Evolutionary conservation across 37 sponge, comb jelly and placozoan genomes (phyloP).

Genomic region (Mnemiopsis leidyi): DNA sequence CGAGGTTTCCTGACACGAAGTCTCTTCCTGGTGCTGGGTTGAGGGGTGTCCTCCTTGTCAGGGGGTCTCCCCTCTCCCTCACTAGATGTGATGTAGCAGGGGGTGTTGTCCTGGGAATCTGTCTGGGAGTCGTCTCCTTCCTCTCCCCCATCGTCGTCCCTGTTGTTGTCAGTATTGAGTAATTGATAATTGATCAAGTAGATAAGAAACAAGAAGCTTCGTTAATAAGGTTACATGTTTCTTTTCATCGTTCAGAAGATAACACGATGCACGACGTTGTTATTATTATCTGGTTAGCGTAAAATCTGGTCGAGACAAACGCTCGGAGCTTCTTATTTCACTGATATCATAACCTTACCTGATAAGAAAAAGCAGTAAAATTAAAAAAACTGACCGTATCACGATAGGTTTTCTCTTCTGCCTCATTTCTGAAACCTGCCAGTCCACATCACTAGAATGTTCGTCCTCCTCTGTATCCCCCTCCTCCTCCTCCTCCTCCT

Average conservation of each 20-base stretch:
- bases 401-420: background rate
- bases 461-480: background rate
- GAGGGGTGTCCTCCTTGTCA: background rate
- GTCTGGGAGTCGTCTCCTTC: background rate
- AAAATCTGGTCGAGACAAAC: too few relatives aligned
- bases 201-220: too few relatives aligned
- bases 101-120: background rate
- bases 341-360: too few relatives aligned
- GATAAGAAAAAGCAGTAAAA: too few relatives aligned
- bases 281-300: too few relatives aligned
- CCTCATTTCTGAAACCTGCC: conserved; percentile 4
- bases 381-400: background rate
- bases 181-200: too few relatives aligned
- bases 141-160: background rate
- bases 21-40: background rate
- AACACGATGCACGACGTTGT: too few relatives aligned
- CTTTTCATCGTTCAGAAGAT: too few relatives aligned
- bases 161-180: too few relatives aligned
- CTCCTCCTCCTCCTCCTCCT: background rate
- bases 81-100: background rate
- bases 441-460: conserved; percentile 1
- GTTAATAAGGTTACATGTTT: too few relatives aligned
- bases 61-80: background rate
- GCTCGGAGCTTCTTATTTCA: too few relatives aligned
- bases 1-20: background rate